Evolutionary conservation across 2,888 invertebrate genomes (phyloP).

Genomic region (Latheticus oryzae): DNA sequence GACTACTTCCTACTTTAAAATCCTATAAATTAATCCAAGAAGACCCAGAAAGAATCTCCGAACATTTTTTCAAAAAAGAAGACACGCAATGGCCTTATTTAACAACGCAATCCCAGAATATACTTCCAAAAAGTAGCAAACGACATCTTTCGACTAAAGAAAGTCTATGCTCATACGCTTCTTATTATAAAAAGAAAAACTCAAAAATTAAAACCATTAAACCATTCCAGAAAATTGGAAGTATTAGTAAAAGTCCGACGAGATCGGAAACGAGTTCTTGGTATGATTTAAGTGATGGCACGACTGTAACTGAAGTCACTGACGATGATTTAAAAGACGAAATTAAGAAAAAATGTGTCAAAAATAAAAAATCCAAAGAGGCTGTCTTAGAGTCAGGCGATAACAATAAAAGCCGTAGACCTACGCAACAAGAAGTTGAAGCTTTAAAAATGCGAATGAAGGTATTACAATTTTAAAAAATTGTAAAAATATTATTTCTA

Average conservation of each 20-base stretch:
- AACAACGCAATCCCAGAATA: background rate
- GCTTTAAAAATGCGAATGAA: slow-evolving; percentile 32
- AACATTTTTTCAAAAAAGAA: slow-evolving; percentile 7
- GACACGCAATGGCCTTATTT: slow-evolving; percentile 10
- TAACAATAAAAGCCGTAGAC: slow-evolving; percentile 1
- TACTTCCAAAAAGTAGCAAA: background rate
- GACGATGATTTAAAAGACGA: slow-evolving; percentile 20
- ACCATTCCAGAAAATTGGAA: slow-evolving; percentile 15
- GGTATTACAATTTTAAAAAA: too few relatives aligned
- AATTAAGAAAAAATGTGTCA: slow-evolving; percentile 2
- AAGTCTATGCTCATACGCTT: too few relatives aligned
- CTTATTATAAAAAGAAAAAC: too few relatives aligned
- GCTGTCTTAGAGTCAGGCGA: background rate
- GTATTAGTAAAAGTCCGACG: background rate
- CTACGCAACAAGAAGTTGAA: slow-evolving; percentile 21
- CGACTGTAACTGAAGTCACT: background rate
- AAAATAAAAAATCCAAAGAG: slow-evolving; percentile 1
- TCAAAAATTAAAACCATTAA: slow-evolving; percentile 4
- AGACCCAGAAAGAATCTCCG: background rate
- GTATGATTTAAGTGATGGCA: slow-evolving; percentile 19
- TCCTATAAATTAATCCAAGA: background rate
- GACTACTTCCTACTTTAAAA: slow-evolving; percentile 6
- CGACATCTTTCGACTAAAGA: too few relatives aligned
- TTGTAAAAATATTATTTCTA: background rate
- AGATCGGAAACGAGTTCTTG: slow-evolving; percentile 20